Evolutionary conservation across 2,888 invertebrate species (phyloP), one percentile per base, ranked within the genome.

Genomic region (Neoscelio sp.): DNA sequence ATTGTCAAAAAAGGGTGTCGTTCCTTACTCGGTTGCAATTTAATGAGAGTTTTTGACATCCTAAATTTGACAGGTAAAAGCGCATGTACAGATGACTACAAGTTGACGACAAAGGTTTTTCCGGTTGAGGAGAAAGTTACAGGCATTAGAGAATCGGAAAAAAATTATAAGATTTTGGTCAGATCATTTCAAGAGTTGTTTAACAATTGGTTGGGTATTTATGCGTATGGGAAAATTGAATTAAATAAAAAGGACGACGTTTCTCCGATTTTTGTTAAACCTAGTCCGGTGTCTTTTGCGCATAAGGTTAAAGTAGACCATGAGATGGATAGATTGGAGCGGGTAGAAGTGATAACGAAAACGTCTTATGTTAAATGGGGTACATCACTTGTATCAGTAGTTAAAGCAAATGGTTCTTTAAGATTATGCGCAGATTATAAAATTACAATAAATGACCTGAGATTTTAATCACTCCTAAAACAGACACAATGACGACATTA

Each of bases 401-500:
- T 42, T 15, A 77, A 82, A 38, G 48, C 52, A 2, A 62, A 78
- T 28, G 80, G 77, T 6, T 46, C 15, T 10, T 44, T 82, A 1
- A 65, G 83, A 26, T 12, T 80, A 17, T 86, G 83, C 42, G 82
- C 74, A 0, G 80, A 85, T 78, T 81, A 83, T 64, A 82, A 84
- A 56, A 70, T 82, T 1, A 86, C 85, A 1, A 18, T 87, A 1
- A 86, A 88, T 78, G 81, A 82, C n/a, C n/a, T n/a, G n/a, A n/a
- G n/a, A n/a, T n/a, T n/a, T n/a, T n/a, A n/a, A n/a, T n/a, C n/a
- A n/a, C n/a, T n/a, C n/a, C n/a, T n/a, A n/a, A n/a, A n/a, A n/a
- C n/a, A n/a, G n/a, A n/a, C n/a, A n/a, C n/a, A n/a, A n/a, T n/a
- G n/a, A n/a, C n/a, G n/a, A n/a, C n/a, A n/a, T n/a, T n/a, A n/a